Conservation (phyloP, 1,140 invertebrate genomes). For the Chionoecetes opilio region DNA sequence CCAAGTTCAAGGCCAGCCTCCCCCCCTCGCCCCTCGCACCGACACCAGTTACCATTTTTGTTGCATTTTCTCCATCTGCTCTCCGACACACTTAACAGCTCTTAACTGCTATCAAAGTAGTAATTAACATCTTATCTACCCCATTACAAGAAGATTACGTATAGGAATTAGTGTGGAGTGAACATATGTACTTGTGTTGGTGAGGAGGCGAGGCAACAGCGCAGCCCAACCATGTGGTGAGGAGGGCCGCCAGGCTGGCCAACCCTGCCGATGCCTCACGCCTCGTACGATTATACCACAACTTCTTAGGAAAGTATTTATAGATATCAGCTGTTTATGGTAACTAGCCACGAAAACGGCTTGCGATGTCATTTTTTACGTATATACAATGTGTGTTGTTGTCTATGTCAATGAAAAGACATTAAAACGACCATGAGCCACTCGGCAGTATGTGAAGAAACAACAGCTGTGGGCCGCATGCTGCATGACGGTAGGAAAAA, state of each 20-base stretch:
- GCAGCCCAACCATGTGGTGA: constrained; percentile 59
- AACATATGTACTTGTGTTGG: neutral
- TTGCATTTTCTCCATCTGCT: neutral
- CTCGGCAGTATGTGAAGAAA: neutral
- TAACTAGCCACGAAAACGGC: neutral
- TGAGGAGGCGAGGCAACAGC: neutral
- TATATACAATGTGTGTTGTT: neutral
- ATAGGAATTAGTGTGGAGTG: neutral
- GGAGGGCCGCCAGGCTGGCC: constrained; percentile 54
- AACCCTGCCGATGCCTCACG: constrained; percentile 56
- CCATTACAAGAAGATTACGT: neutral
- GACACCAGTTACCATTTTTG: constrained; percentile 40
- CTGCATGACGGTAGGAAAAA: neutral
- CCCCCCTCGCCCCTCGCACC: constrained; percentile 4
- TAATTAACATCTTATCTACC: neutral
- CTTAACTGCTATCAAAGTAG: neutral
- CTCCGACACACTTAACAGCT: neutral
- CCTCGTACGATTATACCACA: neutral
- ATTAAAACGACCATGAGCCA: neutral
- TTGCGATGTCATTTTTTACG: neutral
- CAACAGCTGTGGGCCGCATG: constrained; percentile 14
- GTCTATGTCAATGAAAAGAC: neutral
- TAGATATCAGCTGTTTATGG: neutral
- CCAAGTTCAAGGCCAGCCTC: constrained; percentile 68
- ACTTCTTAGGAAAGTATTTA: neutral